Conservation (phyloP, 2,888 invertebrate genomes). For the Aromia moschata region DNA sequence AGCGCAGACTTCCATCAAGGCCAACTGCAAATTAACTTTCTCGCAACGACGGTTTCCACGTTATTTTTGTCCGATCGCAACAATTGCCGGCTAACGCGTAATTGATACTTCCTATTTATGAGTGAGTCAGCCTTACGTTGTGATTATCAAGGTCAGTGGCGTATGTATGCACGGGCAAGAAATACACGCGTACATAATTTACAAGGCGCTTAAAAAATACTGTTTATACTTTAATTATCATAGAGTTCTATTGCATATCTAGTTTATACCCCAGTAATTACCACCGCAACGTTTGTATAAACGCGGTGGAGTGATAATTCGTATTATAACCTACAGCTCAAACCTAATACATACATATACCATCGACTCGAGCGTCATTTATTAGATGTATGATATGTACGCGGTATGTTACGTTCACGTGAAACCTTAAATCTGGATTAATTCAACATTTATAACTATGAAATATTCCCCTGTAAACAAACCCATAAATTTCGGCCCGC, state of each 20-base stretch:
- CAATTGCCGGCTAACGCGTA: neutral
- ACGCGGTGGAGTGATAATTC: too few species aligned
- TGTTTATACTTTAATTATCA: too few species aligned
- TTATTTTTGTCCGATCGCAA: neutral
- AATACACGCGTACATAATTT: too few species aligned
- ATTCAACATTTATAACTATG: constrained; percentile 26
- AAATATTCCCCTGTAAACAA: constrained; percentile 33
- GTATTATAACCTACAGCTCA: too few species aligned
- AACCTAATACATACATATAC: too few species aligned
- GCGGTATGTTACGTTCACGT: constrained; percentile 12
- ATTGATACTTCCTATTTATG: constrained; percentile 11
- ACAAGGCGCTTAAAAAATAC: too few species aligned
- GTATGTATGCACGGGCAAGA: too few species aligned
- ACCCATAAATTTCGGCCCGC: constrained; percentile 20
- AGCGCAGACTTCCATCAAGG: neutral
- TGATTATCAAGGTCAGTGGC: neutral
- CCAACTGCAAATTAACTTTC: neutral
- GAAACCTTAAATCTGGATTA: constrained; percentile 30
- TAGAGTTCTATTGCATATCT: too few species aligned
- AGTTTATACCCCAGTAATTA: too few species aligned
- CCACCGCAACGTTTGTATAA: too few species aligned
- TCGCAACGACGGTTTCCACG: constrained; percentile 6
- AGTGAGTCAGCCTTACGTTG: neutral
- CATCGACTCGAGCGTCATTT: too few species aligned
- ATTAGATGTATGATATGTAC: constrained; percentile 12